Evolutionary conservation across 2,888 invertebrate species (phyloP).

Genomic region (Tetropium fuscum): DNA sequence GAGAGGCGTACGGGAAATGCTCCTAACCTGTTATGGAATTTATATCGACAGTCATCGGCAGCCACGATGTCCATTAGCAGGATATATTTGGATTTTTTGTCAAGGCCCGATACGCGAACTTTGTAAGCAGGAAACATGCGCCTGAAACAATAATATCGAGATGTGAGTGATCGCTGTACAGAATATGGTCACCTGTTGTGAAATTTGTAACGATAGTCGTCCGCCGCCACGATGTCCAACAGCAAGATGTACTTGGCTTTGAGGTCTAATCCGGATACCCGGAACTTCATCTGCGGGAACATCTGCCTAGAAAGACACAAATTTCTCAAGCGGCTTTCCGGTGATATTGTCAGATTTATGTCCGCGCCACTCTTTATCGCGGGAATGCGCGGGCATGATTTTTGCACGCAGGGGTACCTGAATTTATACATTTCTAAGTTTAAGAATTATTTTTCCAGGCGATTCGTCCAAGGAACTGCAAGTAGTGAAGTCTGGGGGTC

Average conservation of each 20-base stretch:
- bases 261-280: conserved; percentile 97
- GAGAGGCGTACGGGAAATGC: too few species aligned
- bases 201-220: conserved; percentile 98
- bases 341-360: too few species aligned
- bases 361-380: too few species aligned
- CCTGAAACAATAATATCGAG: conserved; percentile 74
- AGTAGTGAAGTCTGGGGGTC: too few species aligned
- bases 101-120: conserved; percentile 95
- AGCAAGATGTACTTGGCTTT: conserved; percentile 99
- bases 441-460: too few species aligned
- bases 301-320: conserved; percentile 91
- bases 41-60: conserved; percentile 95
- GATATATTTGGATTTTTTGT: conserved; percentile 98
- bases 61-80: conserved; percentile 97
- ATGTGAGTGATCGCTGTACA: conserved; percentile 38
- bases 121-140: conserved; percentile 99
- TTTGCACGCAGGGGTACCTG: too few species aligned
- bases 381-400: too few species aligned
- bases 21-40: conserved; percentile 91
- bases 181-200: conserved; percentile 83
- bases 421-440: too few species aligned
- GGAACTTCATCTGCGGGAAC: conserved; percentile 99
- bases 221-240: conserved; percentile 98
- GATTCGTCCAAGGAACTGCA: too few species aligned
- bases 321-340: too few species aligned